Evolutionary conservation across 2,888 invertebrate genomes (phyloP).

Genomic region (Drosophila neotestacea): DNA sequence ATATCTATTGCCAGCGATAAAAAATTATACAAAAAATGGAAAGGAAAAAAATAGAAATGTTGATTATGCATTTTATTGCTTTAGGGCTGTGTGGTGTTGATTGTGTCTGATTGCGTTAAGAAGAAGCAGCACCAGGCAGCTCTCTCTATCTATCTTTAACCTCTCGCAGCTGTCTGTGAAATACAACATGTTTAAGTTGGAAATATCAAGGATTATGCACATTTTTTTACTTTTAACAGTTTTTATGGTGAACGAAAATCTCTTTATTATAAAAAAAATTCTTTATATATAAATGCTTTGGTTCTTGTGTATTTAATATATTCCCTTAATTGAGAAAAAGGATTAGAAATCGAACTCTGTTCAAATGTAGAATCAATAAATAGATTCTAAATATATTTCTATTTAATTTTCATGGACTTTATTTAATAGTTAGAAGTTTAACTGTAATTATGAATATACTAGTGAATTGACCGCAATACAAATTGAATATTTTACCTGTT

Average conservation of each 20-base stretch:
- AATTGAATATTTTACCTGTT: slow-evolving; percentile 20
- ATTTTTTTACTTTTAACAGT: background rate
- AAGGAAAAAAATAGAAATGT: slow-evolving; percentile 54
- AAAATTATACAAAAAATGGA: slow-evolving; percentile 39
- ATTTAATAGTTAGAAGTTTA: background rate
- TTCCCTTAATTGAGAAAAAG: no score
- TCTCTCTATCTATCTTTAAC: background rate
- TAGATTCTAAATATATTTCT: no score
- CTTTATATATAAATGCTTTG: background rate
- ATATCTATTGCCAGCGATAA: slow-evolving; percentile 69
- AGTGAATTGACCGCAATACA: slow-evolving; percentile 10
- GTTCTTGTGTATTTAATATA: no score
- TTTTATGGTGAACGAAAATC: no score
- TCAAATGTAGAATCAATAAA: no score
- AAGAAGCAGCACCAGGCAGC: background rate
- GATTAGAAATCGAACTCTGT: no score
- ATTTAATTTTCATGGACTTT: no score
- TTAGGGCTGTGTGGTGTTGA: slow-evolving; percentile 67
- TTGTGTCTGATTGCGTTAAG: slow-evolving; percentile 71
- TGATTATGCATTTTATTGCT: slow-evolving; percentile 78
- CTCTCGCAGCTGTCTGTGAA: slow-evolving; percentile 25
- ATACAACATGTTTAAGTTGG: slow-evolving; percentile 9
- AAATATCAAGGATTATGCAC: background rate
- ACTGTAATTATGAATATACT: background rate
- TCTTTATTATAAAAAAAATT: background rate